A percentile compares a stretch with the other conserved stretches of the same genome.
Conservation (phyloP, 2,113 vertebrate genomes). For the Semicossyphus pulcher region DNA sequence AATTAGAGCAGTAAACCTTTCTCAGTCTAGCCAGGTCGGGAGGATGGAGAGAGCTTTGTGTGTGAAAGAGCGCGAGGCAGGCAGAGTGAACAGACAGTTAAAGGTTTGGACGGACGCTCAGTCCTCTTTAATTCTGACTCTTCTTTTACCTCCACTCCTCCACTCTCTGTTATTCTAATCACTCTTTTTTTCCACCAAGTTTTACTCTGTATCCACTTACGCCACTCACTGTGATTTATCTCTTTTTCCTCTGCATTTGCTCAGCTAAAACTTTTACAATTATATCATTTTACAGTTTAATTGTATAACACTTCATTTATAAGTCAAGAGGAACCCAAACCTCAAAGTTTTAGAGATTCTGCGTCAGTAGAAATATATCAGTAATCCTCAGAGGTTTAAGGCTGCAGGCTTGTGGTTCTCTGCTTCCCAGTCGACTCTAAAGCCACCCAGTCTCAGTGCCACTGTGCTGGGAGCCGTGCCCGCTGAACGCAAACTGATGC, state of each 20-base stretch:
- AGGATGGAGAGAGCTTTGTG: not conserved
- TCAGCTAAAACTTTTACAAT: not conserved
- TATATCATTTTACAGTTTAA: not conserved
- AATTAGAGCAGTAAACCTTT: constrained; percentile 67
- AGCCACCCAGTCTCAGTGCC: too few relatives aligned
- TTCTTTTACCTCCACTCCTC: constrained; percentile 41
- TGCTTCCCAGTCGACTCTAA: not conserved
- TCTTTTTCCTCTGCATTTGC: not conserved
- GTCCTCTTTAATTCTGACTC: constrained; percentile 32
- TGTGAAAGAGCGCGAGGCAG: not conserved
- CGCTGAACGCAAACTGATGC: too few relatives aligned
- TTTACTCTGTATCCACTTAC: constrained; percentile 2
- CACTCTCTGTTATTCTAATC: constrained; percentile 55
- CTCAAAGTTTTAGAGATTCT: not conserved
- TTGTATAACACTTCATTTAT: not conserved
- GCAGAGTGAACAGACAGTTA: constrained; percentile 2
- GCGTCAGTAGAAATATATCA: not conserved
- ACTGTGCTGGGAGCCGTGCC: constrained; percentile 88
- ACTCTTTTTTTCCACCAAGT: constrained; percentile 33
- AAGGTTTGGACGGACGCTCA: constrained; percentile 28
- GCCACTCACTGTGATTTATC: constrained; percentile 1
- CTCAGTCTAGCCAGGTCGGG: constrained; percentile 34
- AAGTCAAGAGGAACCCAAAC: not conserved
- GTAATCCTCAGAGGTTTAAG: not conserved
- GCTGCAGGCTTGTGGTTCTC: not conserved